phyloP scores from a whole-genome alignment of 1,140 invertebrate genomes.

The Pseudomyrmex cubaensis region DNA sequence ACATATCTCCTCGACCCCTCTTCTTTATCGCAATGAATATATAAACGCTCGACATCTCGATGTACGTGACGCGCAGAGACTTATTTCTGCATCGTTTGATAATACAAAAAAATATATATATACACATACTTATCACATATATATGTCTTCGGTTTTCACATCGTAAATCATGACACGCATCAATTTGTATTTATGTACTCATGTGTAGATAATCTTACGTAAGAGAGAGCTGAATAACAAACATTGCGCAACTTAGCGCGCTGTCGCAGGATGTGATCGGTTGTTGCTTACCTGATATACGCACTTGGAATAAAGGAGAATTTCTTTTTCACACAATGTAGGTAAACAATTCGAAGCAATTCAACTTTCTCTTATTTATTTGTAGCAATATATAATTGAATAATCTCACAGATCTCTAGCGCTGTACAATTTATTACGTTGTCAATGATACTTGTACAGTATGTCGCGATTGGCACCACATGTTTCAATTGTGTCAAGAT shows the following conservation, averaged over 20 bases:
- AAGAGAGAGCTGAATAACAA: slow-evolving; percentile 47
- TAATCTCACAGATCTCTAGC: slow-evolving; percentile 47
- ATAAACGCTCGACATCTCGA: slow-evolving; percentile 30
- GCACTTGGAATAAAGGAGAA: not conserved
- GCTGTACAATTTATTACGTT: slow-evolving; percentile 60
- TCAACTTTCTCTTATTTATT: slow-evolving; percentile 70
- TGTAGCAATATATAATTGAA: slow-evolving; percentile 53
- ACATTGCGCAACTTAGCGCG: slow-evolving; percentile 8
- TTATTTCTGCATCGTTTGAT: slow-evolving; percentile 28
- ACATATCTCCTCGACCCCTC: slow-evolving; percentile 57
- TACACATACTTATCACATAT: slow-evolving; percentile 32
- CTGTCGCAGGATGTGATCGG: slow-evolving; percentile 6
- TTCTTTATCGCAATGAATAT: slow-evolving; percentile 31
- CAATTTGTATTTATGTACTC: slow-evolving; percentile 56
- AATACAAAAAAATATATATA: slow-evolving; percentile 22
- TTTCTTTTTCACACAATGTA: slow-evolving; percentile 28
- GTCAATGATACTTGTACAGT: slow-evolving; percentile 60
- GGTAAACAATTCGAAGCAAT: slow-evolving; percentile 22
- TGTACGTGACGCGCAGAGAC: slow-evolving; percentile 13
- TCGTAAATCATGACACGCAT: slow-evolving; percentile 42
- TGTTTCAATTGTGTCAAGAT: slow-evolving; percentile 63
- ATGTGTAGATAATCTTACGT: slow-evolving; percentile 50
- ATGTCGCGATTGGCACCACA: slow-evolving; percentile 54
- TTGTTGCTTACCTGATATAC: slow-evolving; percentile 34
- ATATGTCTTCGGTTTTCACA: slow-evolving; percentile 39